Evolutionary conservation across 2,797 vertebrate species (phyloP).

Genomic region (Atherinosoma microstoma): DNA sequence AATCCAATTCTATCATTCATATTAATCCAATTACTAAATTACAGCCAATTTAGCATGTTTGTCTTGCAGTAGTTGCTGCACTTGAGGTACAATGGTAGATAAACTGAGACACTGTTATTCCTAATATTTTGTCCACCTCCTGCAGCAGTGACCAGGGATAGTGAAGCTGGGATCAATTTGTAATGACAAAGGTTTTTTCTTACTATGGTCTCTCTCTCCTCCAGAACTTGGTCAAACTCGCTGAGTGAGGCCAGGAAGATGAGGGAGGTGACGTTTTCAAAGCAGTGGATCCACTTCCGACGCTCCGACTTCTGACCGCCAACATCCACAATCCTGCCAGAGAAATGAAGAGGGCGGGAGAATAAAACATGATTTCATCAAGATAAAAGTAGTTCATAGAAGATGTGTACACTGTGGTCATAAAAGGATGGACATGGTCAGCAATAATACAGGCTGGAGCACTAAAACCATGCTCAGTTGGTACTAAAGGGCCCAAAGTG

Average conservation of each 20-base stretch:
- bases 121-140: background rate
- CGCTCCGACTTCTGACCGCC: slow-evolving; percentile 88
- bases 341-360: background rate
- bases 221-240: slow-evolving; percentile 87
- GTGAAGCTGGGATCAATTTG: background rate
- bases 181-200: slow-evolving; percentile 40
- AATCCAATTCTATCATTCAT: background rate
- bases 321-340: slow-evolving; percentile 85
- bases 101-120: background rate
- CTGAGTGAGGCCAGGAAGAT: slow-evolving; percentile 88
- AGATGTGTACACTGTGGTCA: too few species aligned
- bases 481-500: too few species aligned
- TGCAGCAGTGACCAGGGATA: background rate
- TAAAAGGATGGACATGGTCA: too few species aligned
- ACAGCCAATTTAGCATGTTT: background rate
- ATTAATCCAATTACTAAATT: background rate
- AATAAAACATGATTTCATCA: background rate
- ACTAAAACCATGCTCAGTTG: too few species aligned
- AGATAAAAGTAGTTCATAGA: background rate
- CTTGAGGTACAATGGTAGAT: background rate
- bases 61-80: background rate
- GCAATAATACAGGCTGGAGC: too few species aligned
- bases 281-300: slow-evolving; percentile 89
- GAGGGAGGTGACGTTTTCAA: slow-evolving; percentile 87
- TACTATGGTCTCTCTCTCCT: slow-evolving; percentile 84